Base-by-base conservation (phyloP, 1,140 invertebrate species). In the Drosophila sulfurigaster region DNA sequence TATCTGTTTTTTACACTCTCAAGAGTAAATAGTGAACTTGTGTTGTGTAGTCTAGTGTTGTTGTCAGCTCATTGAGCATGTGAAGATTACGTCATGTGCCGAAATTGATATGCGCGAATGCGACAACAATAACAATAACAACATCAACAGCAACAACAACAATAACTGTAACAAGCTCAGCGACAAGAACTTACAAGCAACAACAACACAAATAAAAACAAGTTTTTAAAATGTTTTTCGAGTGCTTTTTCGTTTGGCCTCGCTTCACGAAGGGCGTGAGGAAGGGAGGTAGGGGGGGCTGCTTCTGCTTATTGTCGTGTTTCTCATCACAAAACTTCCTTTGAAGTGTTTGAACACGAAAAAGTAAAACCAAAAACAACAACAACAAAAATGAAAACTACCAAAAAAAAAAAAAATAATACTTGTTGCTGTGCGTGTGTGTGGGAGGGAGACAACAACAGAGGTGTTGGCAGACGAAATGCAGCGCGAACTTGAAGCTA, bases 21-120 rank as follows among this genome's bases (percentile, higher is more conserved):
- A 87, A 25, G 20, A 25, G 20, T 88, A 74, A 87, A 78, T 75
- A 71, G 54, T 56, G 11, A 13, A 10, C 35, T 43, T 65, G 38
- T 51, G 13, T 20, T 65, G 45, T 60, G 65, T 41, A 54, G 63
- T 71, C 48, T 58, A 51, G 38, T 74, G 46, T 71, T 71, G 25
- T 60, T 75, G 57, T 56, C 52, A 46, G 59, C 71, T 62, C 75
- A 79, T 77, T 75, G 85, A 89, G 62, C 85, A 88, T 88, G 83
- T 89, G 83, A 89, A 89, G 85, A 80, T 88, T 88, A 83, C 83
- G 83, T 89, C 83, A 88, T 88, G 80, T 89, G 80, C 85, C 81
- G 80, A 88, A 88, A 88, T 88, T 88, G 83, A 88, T 88, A 88
- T 89, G 85, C 83, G 81, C 83, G 81, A 87, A 83, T 73, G 56